Evolutionary conservation across 2,113 vertebrate genomes (phyloP), one percentile per base, ranked within the genome.

Genomic region (Condylura cristata): DNA sequence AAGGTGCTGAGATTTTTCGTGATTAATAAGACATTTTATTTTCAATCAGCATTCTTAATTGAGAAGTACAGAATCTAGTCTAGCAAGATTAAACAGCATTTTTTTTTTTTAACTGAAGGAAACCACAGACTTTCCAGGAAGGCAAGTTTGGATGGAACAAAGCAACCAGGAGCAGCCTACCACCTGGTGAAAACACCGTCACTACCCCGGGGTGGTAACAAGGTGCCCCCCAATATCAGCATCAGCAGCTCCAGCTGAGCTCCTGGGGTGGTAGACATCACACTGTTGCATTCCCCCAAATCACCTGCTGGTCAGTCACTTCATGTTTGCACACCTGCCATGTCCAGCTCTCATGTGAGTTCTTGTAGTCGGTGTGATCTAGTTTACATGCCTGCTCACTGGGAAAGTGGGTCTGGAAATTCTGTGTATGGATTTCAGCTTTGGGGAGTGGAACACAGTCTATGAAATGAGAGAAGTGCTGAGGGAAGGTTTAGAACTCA

Each of bases 231-330:
- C 39, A 86, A 37, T 8, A 3, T 30, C 7, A 7, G 8, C 12
- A 3, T 30, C 7, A 7, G 8, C 70, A 34, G 11, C 32, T 41
- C 48, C 30, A 9, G 4, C 8, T 0, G 1, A 32, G 18, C 3
- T 34, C 13, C 44, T 12, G 24, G 20, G 56, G 39, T 34, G 11
- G 11, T 3, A 10, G 10, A 3, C 2, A 1, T 39, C 1, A 2
- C 7, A 5, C 18, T 9, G 1, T 28, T 4, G 9, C 28, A 32
- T 22, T 74, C 34, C 6, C 13, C 12, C 13, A 13, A 13, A 48
- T 1, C 34, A 34, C 8, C 2, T 56, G 0, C 13, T 51, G 5
- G 80, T 58, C 14, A 6, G 28, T 7, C 48, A 71, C 12, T 60
- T 46, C 37, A 39, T 18, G 14, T 14, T 39, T 5, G n/a, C 24